phyloP scores from a whole-genome alignment of 1,140 invertebrate genomes.

The Hypothenemus hampei region DNA sequence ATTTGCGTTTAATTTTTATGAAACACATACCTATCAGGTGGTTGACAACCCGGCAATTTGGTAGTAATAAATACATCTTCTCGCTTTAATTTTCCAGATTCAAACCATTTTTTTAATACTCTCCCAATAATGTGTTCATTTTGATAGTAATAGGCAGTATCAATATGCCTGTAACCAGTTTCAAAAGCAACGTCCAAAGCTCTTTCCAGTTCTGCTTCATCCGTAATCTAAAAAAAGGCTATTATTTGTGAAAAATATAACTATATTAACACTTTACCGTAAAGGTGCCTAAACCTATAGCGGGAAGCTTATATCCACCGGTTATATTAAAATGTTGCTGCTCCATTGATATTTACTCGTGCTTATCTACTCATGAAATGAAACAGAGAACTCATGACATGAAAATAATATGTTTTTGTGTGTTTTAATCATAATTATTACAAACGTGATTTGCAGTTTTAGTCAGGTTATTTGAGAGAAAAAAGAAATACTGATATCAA shows the following conservation, averaged over 20 bases:
- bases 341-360: too few species aligned
- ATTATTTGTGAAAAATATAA: neutral
- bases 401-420: too few species aligned
- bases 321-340: neutral
- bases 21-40: slow-evolving; percentile 49
- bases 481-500: too few species aligned
- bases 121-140: slow-evolving; percentile 75
- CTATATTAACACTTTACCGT: slow-evolving; percentile 51
- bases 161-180: slow-evolving; percentile 65
- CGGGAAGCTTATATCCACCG: neutral
- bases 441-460: too few species aligned
- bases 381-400: too few species aligned
- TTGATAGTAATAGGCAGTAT: slow-evolving; percentile 66
- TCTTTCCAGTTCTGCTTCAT: slow-evolving; percentile 58
- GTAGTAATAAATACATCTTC: slow-evolving; percentile 62
- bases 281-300: slow-evolving; percentile 65
- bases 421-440: too few species aligned
- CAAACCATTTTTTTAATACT: slow-evolving; percentile 67
- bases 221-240: slow-evolving; percentile 32
- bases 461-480: too few species aligned
- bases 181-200: slow-evolving; percentile 60
- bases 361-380: too few species aligned
- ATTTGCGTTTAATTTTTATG: neutral
- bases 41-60: slow-evolving; percentile 48
- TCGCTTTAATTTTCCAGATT: slow-evolving; percentile 59